These are phyloP conservation scores for Eupithecia subfuscata DNA, from an alignment of 2,888 invertebrate species.

Conservation along the genomic window DNA sequence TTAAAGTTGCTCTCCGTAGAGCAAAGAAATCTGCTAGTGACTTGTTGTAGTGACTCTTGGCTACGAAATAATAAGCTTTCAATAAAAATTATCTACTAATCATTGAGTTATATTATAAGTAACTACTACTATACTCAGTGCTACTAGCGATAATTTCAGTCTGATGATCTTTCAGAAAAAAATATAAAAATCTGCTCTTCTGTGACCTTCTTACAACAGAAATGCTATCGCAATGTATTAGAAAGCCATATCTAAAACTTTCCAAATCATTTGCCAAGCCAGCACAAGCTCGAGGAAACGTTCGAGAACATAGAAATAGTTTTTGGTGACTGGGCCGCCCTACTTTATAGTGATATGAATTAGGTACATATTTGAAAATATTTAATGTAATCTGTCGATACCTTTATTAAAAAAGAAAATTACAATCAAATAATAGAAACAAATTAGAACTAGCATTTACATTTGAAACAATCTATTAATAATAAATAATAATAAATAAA, in stretches of 20 bases:
- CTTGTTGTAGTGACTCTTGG: neutral
- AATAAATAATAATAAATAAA: too few relatives aligned
- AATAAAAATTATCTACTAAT: neutral
- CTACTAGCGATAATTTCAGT: neutral
- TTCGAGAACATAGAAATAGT: neutral
- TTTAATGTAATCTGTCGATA: too few relatives aligned
- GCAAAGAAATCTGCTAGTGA: neutral
- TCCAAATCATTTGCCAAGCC: neutral
- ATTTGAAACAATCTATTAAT: too few relatives aligned
- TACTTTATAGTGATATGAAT: neutral
- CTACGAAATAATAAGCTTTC: neutral
- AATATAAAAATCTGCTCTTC: neutral
- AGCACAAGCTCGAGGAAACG: neutral
- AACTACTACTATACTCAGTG: too few relatives aligned
- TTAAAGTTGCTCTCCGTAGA: neutral
- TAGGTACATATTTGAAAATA: too few relatives aligned
- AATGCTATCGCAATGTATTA: neutral
- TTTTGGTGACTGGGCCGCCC: neutral
- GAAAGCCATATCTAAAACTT: neutral
- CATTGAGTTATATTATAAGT: too few relatives aligned
- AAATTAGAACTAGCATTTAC: too few relatives aligned
- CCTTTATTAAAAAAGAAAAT: too few relatives aligned
- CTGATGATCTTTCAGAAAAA: too few relatives aligned
- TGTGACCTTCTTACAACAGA: neutral
- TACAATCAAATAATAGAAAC: too few relatives aligned